Percentiles rank a stretch among this genome's conserved stretches.
Evolutionary conservation across 2,797 vertebrate genomes (phyloP).

Genomic region (Oreonectes daqikongensis): DNA sequence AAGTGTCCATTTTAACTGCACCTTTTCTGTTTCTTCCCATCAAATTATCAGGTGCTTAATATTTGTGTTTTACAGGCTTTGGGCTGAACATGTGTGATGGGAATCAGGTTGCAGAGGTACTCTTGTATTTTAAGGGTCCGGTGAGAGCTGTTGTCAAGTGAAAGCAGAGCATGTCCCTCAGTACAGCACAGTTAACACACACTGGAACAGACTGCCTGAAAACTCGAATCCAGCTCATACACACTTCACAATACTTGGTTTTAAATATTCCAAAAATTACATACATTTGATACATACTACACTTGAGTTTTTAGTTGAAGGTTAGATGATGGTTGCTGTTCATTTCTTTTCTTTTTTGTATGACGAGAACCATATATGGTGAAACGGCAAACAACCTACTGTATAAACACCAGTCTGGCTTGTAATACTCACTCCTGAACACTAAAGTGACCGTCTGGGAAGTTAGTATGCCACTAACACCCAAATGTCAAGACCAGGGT

Average conservation of each 20-base stretch:
- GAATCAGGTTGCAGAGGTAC: slow-evolving; percentile 42
- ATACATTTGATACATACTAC: too few relatives aligned
- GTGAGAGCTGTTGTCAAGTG: slow-evolving; percentile 27
- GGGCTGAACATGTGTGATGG: slow-evolving; percentile 40
- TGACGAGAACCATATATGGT: neutral
- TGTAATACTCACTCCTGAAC: slow-evolving; percentile 4
- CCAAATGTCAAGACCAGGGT: slow-evolving; percentile 61
- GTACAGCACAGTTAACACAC: slow-evolving; percentile 19
- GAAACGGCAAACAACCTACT: slow-evolving; percentile 7
- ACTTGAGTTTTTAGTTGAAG: neutral
- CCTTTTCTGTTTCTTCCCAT: slow-evolving; percentile 35
- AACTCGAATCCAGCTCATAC: neutral
- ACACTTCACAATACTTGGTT: neutral
- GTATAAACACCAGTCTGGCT: neutral
- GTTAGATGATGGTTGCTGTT: neutral
- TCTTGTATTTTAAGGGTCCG: slow-evolving; percentile 32
- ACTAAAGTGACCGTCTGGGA: neutral
- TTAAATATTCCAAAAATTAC: too few relatives aligned
- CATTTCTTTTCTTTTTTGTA: neutral
- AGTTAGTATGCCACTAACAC: slow-evolving; percentile 42
- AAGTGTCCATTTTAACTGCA: slow-evolving; percentile 15
- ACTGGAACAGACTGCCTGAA: slow-evolving; percentile 17
- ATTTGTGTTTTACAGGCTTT: slow-evolving; percentile 52
- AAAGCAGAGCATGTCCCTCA: slow-evolving; percentile 18
- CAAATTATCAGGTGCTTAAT: slow-evolving; percentile 57